Conservation (phyloP, 2,113 vertebrate genomes). For the Myotis yumanensis region DNA sequence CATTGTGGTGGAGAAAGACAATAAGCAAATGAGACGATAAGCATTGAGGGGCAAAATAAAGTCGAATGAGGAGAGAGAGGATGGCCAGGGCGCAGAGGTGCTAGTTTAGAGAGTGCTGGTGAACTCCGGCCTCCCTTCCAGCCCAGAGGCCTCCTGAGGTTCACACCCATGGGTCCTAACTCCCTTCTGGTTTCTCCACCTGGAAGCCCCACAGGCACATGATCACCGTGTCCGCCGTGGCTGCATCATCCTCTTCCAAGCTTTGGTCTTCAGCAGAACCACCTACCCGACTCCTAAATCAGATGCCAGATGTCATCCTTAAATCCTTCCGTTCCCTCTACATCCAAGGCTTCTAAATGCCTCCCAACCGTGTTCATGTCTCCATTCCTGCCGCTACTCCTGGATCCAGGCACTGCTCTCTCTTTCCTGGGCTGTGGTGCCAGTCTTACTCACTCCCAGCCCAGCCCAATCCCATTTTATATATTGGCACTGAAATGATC, state of each 20-base stretch:
- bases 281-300: not conserved
- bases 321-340: not conserved
- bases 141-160: not conserved
- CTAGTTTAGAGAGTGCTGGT: not conserved
- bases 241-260: not conserved
- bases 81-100: accelerated
- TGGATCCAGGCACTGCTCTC: accelerated
- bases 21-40: not conserved
- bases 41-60: not conserved
- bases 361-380: not conserved
- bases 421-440: no score
- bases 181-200: not conserved
- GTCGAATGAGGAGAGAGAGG: not conserved
- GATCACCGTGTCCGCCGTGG: not conserved
- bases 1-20: not conserved
- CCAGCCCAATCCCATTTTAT: not conserved
- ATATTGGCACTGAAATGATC: not conserved
- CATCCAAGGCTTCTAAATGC: not conserved
- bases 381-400: accelerated
- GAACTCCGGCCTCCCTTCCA: not conserved
- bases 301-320: not conserved
- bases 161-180: not conserved
- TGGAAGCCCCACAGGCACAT: not conserved
- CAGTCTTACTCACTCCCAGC: not conserved
- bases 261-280: not conserved